Evolutionary conservation across 2,888 invertebrate species (phyloP), one percentile per base, ranked within the genome.

Genomic region (Troilus luridus): DNA sequence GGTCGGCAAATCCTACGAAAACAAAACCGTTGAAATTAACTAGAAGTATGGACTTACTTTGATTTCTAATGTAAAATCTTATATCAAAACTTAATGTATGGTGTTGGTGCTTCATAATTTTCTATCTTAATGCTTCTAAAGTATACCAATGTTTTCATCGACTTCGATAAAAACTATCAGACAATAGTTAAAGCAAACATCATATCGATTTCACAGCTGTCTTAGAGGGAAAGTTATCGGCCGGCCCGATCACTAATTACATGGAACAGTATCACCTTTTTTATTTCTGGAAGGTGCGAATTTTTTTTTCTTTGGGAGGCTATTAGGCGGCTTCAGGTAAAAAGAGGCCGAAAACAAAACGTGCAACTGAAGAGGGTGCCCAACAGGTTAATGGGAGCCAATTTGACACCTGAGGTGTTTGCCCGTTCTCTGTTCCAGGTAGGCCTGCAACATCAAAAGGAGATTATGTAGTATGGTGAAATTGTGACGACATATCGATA

Each of bases 391-490:
- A 81, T 81, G 81, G 24, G 21, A 19, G 5, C 9, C 81, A 81
- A 81, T 81, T 81, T 81, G 81, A 81, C 81, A 81, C 81, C 81
- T 81, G 41, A 81, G 54, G 24, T 81, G 81, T 81, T 81, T 72
- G 27, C 11, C 21, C 14, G 41, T 27, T 27, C 21, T 72, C 9
- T 17, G 54, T 8, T 21, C 9, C 81, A 81, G 81, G 81, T 81
- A 81, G 41, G 41, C 21, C 10, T 54, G 21, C 54, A 54, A 81
- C 54, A 81, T 81, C 81, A 19, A 81, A 19, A 41, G 54, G 12
- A 14, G 24, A 24, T 67, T 67, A 67, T 14, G 12, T 14, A 24
- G 6, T 67, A 1, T 6, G 5, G 12, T 12, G 14, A 24, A 24
- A 12, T 24, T 24, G 67, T 67, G 67, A 67, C 24, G 62, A 62